A percentile compares a stretch with the other conserved stretches of the same genome.
These are phyloP conservation scores for Aquatica leii DNA, from an alignment of 2,888 invertebrate species.

Conservation along the genomic window DNA sequence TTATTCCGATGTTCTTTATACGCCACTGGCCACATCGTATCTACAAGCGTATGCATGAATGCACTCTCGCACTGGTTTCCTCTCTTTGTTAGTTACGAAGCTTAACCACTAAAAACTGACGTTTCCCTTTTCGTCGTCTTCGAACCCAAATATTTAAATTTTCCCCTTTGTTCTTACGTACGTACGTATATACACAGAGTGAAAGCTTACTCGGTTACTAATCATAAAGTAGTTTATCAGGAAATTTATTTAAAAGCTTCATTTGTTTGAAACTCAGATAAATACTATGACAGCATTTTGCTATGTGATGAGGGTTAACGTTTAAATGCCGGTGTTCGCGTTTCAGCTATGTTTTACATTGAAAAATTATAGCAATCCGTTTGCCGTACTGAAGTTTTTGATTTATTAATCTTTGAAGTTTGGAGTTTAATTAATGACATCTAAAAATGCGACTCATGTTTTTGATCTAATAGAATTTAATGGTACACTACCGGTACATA, in stretches of 20 bases:
- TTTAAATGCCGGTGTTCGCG: slow-evolving; percentile 21
- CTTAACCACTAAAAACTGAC: slow-evolving; percentile 15
- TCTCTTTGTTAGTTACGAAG: slow-evolving; percentile 21
- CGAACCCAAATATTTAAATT: slow-evolving; percentile 9
- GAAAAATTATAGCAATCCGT: slow-evolving; percentile 32
- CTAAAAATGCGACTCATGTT: slow-evolving; percentile 3
- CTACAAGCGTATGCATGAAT: slow-evolving; percentile 27
- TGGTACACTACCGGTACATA: neutral
- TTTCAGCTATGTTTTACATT: slow-evolving; percentile 32
- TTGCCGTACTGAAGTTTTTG: slow-evolving; percentile 24
- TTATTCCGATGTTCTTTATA: slow-evolving; percentile 36
- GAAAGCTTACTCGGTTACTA: too few relatives aligned
- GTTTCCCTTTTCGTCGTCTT: slow-evolving; percentile 5
- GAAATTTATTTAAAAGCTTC: slow-evolving; percentile 34
- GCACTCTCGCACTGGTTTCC: slow-evolving; percentile 19
- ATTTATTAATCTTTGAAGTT: slow-evolving; percentile 31
- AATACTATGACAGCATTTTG: slow-evolving; percentile 37
- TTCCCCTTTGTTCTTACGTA: slow-evolving; percentile 16
- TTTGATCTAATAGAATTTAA: neutral
- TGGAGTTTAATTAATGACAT: slow-evolving; percentile 22
- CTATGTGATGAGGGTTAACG: slow-evolving; percentile 38
- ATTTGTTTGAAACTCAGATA: slow-evolving; percentile 40
- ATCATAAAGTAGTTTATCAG: slow-evolving; percentile 34
- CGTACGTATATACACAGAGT: slow-evolving; percentile 13
- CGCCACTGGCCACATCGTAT: slow-evolving; percentile 26